Conservation (phyloP, 2,113 vertebrate species). For the Oreotrochilus melanogaster region DNA sequence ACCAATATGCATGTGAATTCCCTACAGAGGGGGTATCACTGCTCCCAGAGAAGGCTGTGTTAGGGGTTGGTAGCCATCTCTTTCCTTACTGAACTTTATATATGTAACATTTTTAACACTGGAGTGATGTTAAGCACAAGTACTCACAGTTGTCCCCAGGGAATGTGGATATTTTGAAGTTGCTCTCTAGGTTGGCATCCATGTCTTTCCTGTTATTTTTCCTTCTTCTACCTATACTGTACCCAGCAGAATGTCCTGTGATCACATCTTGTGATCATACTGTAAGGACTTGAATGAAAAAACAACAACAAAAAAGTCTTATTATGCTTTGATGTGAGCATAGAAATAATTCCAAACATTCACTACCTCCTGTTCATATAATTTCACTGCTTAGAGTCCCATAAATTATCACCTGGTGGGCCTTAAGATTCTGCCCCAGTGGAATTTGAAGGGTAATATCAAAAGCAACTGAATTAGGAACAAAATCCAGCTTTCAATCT, state of each 20-base stretch:
- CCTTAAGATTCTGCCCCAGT: neutral
- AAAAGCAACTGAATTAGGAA: conserved; percentile 2
- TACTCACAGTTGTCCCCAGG: accelerated
- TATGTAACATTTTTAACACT: neutral
- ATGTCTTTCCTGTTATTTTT: neutral
- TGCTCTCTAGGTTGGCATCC: neutral
- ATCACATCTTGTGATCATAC: neutral
- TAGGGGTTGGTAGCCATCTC: neutral
- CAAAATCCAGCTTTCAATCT: neutral
- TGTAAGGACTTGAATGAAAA: neutral
- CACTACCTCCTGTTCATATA: neutral
- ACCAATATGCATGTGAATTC: neutral
- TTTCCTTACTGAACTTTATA: neutral
- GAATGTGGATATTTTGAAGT: neutral
- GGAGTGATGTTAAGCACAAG: neutral
- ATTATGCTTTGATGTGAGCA: neutral
- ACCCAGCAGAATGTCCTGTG: neutral
- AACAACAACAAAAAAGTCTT: neutral
- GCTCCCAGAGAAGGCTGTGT: neutral
- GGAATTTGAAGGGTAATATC: neutral
- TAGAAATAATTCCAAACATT: neutral
- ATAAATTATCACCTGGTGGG: neutral
- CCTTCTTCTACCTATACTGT: neutral
- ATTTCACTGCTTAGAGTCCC: neutral
- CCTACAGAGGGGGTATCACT: no score